phyloP scores from a whole-genome alignment of 2,113 vertebrate genomes.

The Chaetura pelagica region DNA sequence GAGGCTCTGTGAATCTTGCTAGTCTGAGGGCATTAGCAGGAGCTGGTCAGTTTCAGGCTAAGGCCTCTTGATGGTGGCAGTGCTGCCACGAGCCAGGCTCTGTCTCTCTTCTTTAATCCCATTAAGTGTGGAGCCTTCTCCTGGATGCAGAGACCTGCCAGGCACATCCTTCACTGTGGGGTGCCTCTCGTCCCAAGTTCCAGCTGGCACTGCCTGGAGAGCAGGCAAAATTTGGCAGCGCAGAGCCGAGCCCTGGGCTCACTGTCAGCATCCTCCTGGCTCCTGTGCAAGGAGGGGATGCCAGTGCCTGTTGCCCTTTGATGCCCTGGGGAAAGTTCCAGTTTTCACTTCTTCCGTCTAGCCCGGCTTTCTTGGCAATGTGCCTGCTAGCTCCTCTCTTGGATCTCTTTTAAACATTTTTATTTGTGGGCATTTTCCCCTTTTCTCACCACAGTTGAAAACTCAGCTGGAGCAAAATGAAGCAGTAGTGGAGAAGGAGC shows the following conservation, averaged over 20 bases:
- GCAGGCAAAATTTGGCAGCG: neutral
- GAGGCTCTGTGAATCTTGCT: neutral
- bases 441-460: constrained; percentile 75
- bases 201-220: neutral
- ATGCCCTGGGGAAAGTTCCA: neutral
- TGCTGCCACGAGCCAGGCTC: neutral
- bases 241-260: neutral
- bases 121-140: neutral
- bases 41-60: neutral
- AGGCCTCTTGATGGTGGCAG: rapidly evolving
- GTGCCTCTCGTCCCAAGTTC: neutral
- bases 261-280: rapidly evolving
- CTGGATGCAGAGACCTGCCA: neutral
- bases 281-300: neutral
- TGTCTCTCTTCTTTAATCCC: neutral
- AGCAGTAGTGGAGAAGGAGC: constrained; percentile 77
- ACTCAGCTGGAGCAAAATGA: constrained; percentile 78
- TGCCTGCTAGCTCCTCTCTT: neutral
- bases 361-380: neutral
- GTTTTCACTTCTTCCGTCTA: neutral
- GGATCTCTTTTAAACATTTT: neutral
- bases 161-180: neutral
- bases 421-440: neutral
- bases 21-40: neutral
- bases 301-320: neutral